Base-by-base conservation (phyloP, 2,113 vertebrate genomes). In the Fulica atra region DNA sequence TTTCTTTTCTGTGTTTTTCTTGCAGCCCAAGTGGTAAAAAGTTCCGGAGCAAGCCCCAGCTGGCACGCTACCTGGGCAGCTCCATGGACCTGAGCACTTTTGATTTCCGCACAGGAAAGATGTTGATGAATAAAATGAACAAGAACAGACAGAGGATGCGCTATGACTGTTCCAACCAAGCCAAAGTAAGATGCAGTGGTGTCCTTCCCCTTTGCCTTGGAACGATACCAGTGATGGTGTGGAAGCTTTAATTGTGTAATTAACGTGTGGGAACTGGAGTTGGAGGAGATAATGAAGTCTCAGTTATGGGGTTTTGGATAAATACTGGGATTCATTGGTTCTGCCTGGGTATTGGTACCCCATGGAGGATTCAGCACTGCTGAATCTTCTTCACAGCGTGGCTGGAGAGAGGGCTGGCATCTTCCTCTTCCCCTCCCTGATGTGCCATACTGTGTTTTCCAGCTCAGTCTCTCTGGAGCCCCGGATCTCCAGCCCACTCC, bases 21-120 rank as follows among this genome's bases (percentile, higher is more conserved):
- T 44, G 35, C 97, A 99, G 99, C 98, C 99, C 99, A 23, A 99
- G 99, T 71, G 99, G 99, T 93, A 99, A 99, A 98, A 99, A 99
- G 98, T 99, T 99, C 97, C 99, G 99, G 81, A 99, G 99, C 98
- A 99, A 99, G 96, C 99, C 99, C 10, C 99, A 99, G 98, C 97
- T 99, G 98, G 99, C 99, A 0, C 99, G 99, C 19, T 99, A 99
- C 98, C 97, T 99, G 92, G 99, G 99, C 8, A 99, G 99, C 98
- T 99, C 99, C 81, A 99, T 99, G 99, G 99, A 99, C 96, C 98
- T 99, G 80, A 98, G 99, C 97, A 98, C 99, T 38, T 99, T 99
- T 2, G 99, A 99, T 96, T 99, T 99, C 97, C 99, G 99, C 85
- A 99, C 99, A 0, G 99, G 99, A 23, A 99, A 99, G 61, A 99